A percentile compares a stretch with the other conserved stretches of the same genome.
Evolutionary conservation across 2,797 vertebrate genomes (phyloP).

Genomic region (Enteromius treurensis): DNA sequence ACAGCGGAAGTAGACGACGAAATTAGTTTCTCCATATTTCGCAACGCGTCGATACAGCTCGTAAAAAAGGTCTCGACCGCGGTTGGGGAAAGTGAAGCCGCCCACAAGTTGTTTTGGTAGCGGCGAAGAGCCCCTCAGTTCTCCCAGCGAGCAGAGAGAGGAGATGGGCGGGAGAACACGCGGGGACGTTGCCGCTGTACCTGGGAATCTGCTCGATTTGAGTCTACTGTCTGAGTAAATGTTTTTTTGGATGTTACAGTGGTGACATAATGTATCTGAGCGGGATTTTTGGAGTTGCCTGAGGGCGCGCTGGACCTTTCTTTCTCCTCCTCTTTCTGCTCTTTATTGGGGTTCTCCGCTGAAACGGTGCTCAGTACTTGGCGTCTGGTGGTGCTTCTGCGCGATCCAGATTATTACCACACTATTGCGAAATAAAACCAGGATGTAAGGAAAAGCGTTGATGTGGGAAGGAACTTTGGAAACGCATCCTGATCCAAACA

Average conservation of each 20-base stretch:
- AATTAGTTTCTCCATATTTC: rapidly evolving
- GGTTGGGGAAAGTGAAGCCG: background rate
- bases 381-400: background rate
- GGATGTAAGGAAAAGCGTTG: constrained; percentile 58
- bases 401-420: background rate
- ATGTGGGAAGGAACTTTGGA: constrained; percentile 50
- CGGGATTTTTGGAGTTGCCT: constrained; percentile 22
- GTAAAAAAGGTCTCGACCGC: background rate
- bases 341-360: constrained; percentile 26
- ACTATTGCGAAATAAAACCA: constrained; percentile 24
- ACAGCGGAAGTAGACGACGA: rapidly evolving
- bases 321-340: constrained; percentile 33
- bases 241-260: background rate
- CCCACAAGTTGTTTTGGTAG: constrained; percentile 5
- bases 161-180: constrained; percentile 53
- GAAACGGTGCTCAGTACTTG: background rate
- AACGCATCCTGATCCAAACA: constrained; percentile 54
- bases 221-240: constrained; percentile 4
- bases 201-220: constrained; percentile 1
- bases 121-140: constrained; percentile 29
- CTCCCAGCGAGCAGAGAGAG: constrained; percentile 20
- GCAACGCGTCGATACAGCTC: background rate
- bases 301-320: constrained; percentile 17
- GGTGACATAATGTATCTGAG: background rate
- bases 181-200: constrained; percentile 16